Evolutionary conservation across 30 jellyfish, hydroid and myxozoan species (phyloP).

Genomic region (Aurelia aurita complex sp. Pacific): DNA sequence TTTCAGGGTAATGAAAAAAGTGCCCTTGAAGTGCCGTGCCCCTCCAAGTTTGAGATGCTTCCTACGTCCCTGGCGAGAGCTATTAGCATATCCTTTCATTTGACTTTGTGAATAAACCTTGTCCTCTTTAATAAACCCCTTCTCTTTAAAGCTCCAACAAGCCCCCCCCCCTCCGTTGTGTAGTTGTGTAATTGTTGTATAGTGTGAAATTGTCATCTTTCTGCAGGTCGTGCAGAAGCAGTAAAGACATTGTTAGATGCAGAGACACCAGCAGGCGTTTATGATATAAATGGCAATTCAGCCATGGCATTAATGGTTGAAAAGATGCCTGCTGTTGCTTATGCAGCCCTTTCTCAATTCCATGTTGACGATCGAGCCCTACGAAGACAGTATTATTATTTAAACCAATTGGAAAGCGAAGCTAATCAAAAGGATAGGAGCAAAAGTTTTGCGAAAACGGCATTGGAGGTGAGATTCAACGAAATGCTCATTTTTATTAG

Average conservation of each 20-base stretch:
- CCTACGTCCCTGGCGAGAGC: no score
- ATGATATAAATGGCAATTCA: constrained; percentile 75
- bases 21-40: no score
- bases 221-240: constrained; percentile 83
- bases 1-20: no score
- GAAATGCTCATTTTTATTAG: no score
- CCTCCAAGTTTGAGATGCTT: no score
- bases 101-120: no score
- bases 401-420: constrained; percentile 72
- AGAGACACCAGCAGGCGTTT: constrained; percentile 90
- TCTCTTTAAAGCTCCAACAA: no score
- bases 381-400: constrained; percentile 53
- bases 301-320: constrained; percentile 81
- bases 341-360: constrained; percentile 79
- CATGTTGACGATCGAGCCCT: constrained; percentile 60
- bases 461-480: constrained; percentile 70
- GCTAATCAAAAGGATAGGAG: constrained; percentile 43
- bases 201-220: no score
- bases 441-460: constrained; percentile 49
- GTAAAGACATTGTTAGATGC: constrained; percentile 71
- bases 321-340: constrained; percentile 90
- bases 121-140: no score
- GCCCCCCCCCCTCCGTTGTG: no score
- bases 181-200: no score
- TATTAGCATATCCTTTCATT: no score